Base-by-base conservation (phyloP, 2,888 invertebrate genomes). In the Hipparchia semele region DNA sequence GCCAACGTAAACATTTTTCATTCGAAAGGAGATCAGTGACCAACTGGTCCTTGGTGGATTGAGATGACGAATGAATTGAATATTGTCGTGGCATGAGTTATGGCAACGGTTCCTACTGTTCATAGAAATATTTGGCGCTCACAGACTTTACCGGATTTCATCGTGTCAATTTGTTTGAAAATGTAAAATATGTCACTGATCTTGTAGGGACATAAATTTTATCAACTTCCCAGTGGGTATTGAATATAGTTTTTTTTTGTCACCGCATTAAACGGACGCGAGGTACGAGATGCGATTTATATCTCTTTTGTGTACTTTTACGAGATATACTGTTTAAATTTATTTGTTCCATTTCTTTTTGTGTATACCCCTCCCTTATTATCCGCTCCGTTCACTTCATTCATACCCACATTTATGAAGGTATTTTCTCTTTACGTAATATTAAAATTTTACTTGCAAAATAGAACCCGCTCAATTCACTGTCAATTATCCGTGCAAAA, bases 401-500 rank as follows among this genome's bases (percentile, higher is more conserved):
- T 58, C 58, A 58, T 58, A 23, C 58, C 58, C 8, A 13, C 13
- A 13, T 56, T 56, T 13, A 56, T 56, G 2, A 13, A 56, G 8
- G 13, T 56, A 23, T n/a, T 7, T 56, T 6, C 8, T 58, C 5
- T 10, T 12, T 12, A 12, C 12, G 53, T 58, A 23, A 13, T 13
- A 58, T 23, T 7, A 58, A 58, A 58, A 51, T 60, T 60, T 68
- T 53, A 51, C 59, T 59, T 60, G 53, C 62, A 60, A 62, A 61
- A 64, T 39, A 71, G n/a, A 67, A 67, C 56, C 2, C 45, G 45
- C 9, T 56, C n/a, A 45, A 45, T 56, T 45, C 56, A 45, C 56
- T 67, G 67, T 39, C 45, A 67, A 67, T 65, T 51, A 65, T 67
- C n/a, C 56, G 45, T 56, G 45, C 45, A 67, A 87, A 84, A 59